Evolutionary conservation across 1,140 invertebrate genomes (phyloP).

Genomic region (Drosophila truncata): DNA sequence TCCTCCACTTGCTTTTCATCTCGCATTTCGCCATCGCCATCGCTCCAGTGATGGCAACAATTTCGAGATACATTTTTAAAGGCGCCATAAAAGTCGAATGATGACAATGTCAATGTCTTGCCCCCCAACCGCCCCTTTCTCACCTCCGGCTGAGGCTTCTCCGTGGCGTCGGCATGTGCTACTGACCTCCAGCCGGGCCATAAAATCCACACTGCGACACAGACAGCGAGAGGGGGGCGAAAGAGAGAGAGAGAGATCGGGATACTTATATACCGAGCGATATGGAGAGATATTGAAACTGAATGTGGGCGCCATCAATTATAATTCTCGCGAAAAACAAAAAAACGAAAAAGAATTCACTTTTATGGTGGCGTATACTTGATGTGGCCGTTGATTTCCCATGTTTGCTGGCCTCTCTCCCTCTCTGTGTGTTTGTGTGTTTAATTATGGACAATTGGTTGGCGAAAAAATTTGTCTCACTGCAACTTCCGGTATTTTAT

Average conservation of each 20-base stretch:
- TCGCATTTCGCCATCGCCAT: conserved; percentile 51
- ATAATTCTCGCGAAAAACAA: conserved; percentile 58
- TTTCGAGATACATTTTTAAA: conserved; percentile 79
- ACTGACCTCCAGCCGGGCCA: conserved; percentile 75
- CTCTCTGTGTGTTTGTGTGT: conserved; percentile 12
- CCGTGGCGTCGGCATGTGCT: conserved; percentile 54
- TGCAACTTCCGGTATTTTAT: conserved; percentile 78
- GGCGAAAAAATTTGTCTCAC: conserved; percentile 75
- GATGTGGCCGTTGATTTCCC: conserved; percentile 59
- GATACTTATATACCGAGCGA: conserved; percentile 7
- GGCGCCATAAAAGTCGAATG: conserved; percentile 82
- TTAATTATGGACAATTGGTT: conserved; percentile 79
- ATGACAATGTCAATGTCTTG: conserved; percentile 83
- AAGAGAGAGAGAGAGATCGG: neutral
- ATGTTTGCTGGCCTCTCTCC: conserved; percentile 6
- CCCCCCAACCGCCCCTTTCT: conserved; percentile 1
- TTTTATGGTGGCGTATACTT: conserved; percentile 82
- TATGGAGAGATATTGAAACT: conserved; percentile 37
- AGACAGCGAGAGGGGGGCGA: neutral
- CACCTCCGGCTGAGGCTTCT: conserved; percentile 21
- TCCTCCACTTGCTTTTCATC: conserved; percentile 38
- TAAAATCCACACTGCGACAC: conserved; percentile 49
- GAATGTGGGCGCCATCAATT: conserved; percentile 72
- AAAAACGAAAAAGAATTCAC: conserved; percentile 50
- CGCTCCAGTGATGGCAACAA: conserved; percentile 44